Evolutionary conservation across 2,888 invertebrate genomes (phyloP).

Genomic region (Drymonia ruficornis): DNA sequence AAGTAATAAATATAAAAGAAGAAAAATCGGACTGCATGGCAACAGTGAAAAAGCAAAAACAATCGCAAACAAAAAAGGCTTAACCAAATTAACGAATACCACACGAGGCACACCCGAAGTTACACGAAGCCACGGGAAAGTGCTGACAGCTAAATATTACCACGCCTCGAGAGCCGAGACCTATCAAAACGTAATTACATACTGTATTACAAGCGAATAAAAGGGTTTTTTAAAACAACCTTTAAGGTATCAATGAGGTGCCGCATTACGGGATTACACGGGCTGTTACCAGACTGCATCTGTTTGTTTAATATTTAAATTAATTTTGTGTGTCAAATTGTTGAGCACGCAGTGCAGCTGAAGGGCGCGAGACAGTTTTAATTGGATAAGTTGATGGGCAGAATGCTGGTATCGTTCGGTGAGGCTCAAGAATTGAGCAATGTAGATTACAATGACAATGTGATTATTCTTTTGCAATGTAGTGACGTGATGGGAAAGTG

Average conservation of each 20-base stretch:
- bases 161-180: conserved; percentile 50
- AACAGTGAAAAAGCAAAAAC: conserved; percentile 29
- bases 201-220: conserved; percentile 49
- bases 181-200: conserved; percentile 66
- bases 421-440: conserved; percentile 6
- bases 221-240: conserved; percentile 35
- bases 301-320: conserved; percentile 56
- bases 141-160: conserved; percentile 66
- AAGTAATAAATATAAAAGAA: conserved; percentile 3
- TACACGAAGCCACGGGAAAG: conserved; percentile 48
- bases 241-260: conserved; percentile 57
- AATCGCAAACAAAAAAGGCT: conserved; percentile 36
- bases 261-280: conserved; percentile 29
- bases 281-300: conserved; percentile 50
- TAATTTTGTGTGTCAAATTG: conserved; percentile 47
- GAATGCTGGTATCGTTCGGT: conserved; percentile 5
- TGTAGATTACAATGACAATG: not conserved
- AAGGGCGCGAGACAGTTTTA: conserved; percentile 46
- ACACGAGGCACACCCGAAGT: conserved; percentile 38
- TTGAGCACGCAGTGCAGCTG: conserved; percentile 34
- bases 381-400: conserved; percentile 44
- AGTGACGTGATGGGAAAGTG: not conserved
- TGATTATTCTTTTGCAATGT: conserved; percentile 14
- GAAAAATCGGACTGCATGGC: conserved; percentile 27
- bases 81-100: conserved; percentile 43